These are phyloP conservation scores for Sebastes itinus DNA, from an alignment of 2,797 vertebrate genomes.

Conservation along the genomic window DNA sequence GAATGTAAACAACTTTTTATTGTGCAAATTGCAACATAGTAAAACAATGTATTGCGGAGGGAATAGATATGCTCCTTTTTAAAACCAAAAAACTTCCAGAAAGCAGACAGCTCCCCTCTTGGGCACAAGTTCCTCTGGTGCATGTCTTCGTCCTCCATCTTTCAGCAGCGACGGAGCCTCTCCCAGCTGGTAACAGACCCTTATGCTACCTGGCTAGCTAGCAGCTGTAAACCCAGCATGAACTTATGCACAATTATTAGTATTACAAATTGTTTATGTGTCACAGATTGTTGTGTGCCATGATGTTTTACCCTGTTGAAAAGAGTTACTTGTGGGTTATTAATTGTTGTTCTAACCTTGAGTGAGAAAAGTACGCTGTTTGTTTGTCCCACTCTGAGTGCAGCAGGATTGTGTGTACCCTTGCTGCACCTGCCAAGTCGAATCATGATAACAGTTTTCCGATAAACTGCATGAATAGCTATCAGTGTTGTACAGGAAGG, in stretches of 20 bases:
- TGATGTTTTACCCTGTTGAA: not conserved
- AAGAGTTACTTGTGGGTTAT: not conserved
- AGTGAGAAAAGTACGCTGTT: not conserved
- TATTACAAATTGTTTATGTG: not conserved
- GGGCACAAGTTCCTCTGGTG: too few relatives aligned
- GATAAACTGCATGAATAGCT: not conserved
- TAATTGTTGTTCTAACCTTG: not conserved
- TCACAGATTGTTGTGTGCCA: not conserved
- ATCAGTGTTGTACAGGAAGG: slow-evolving; percentile 17
- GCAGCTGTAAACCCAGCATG: too few relatives aligned
- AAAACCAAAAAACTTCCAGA: too few relatives aligned
- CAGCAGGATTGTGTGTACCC: not conserved
- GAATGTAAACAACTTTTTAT: too few relatives aligned
- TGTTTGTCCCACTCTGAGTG: not conserved
- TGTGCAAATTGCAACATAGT: too few relatives aligned
- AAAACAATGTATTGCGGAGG: too few relatives aligned
- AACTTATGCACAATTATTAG: not conserved
- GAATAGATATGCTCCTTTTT: too few relatives aligned
- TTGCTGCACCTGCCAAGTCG: slow-evolving; percentile 9
- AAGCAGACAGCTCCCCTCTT: too few relatives aligned
- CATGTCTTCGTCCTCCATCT: too few relatives aligned
- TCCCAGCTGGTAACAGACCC: too few relatives aligned
- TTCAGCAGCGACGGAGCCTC: too few relatives aligned
- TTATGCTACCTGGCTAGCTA: too few relatives aligned
- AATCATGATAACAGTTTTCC: slow-evolving; percentile 18